phyloP scores from a whole-genome alignment of 2,888 invertebrate genomes.

The Poecilobothrus nobilitatus region DNA sequence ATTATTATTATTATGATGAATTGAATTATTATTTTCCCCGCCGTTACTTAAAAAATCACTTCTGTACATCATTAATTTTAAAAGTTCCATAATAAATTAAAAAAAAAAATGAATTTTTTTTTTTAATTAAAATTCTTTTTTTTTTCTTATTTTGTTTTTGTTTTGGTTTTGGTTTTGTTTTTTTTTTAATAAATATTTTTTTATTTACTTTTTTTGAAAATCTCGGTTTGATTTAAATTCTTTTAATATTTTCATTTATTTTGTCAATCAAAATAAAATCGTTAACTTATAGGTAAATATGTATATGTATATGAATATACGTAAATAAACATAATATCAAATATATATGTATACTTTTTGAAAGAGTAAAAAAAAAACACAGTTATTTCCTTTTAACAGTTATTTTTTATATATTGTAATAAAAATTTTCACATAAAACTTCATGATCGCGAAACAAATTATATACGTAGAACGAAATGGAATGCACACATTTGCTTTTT shows the following conservation, averaged over 20 bases:
- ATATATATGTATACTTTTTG: too few species aligned
- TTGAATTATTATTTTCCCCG: slow-evolving; percentile 3
- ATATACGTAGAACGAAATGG: too few species aligned
- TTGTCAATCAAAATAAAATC: slow-evolving; percentile 8
- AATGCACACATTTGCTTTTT: too few species aligned
- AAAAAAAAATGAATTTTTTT: slow-evolving; percentile 5
- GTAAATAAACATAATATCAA: too few species aligned
- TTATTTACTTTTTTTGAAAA: too few species aligned
- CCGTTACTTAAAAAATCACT: slow-evolving; percentile 42
- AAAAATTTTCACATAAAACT: not conserved
- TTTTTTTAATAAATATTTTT: too few species aligned
- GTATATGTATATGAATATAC: too few species aligned
- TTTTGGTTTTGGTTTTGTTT: too few species aligned
- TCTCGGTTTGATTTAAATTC: too few species aligned
- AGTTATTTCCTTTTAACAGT: not conserved
- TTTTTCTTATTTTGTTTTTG: not conserved
- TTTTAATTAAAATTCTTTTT: slow-evolving; percentile 11
- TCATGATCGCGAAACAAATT: not conserved
- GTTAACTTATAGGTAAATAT: not conserved
- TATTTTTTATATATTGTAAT: not conserved
- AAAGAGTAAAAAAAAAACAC: not conserved
- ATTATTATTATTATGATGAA: not conserved
- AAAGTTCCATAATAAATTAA: slow-evolving; percentile 39
- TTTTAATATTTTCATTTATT: not conserved
- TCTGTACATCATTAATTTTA: slow-evolving; percentile 45